A percentile compares a stretch with the other conserved stretches of the same genome.
phyloP scores from a whole-genome alignment of 2,888 invertebrate species.

The Trissolcus japonicus region DNA sequence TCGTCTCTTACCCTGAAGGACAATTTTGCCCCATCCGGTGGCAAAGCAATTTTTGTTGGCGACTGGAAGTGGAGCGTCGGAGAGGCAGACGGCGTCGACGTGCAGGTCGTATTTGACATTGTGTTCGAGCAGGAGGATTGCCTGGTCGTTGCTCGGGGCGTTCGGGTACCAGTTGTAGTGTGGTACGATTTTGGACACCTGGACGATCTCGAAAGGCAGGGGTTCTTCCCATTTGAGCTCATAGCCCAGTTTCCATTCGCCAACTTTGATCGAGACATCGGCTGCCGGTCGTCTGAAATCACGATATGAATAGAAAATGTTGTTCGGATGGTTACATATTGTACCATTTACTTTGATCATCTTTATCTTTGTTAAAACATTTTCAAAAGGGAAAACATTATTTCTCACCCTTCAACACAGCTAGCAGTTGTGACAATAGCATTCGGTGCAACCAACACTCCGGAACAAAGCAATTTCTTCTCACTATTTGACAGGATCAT shows the following conservation, averaged over 20 bases:
- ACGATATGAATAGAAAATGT: background rate
- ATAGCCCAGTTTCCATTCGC: conserved; percentile 90
- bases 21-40: conserved; percentile 90
- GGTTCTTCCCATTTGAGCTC: conserved; percentile 83
- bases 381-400: background rate
- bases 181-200: conserved; percentile 82
- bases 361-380: background rate
- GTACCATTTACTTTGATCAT: conserved; percentile 1
- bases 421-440: conserved; percentile 87
- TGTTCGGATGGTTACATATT: too few species aligned
- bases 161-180: conserved; percentile 84
- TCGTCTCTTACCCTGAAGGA: conserved; percentile 84
- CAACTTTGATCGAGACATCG: conserved; percentile 86
- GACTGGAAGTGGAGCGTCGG: conserved; percentile 76
- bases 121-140: conserved; percentile 82
- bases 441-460: conserved; percentile 85
- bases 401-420: conserved; percentile 84
- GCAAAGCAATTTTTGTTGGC: conserved; percentile 82
- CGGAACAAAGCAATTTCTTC: conserved; percentile 86
- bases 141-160: conserved; percentile 82
- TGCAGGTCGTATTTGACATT: conserved; percentile 81
- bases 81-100: conserved; percentile 85
- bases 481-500: conserved; percentile 86
- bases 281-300: conserved; percentile 72
- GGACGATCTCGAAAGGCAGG: conserved; percentile 86